Percentiles rank a stretch among this genome's conserved stretches.
Conservation (phyloP, 2,113 vertebrate genomes). For the mouse (Mus musculus) region GRCm39 chr11:81763001-81763500, state of each 20-base stretch:
- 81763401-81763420: neutral
- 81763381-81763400: neutral
- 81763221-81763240: neutral
- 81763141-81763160: neutral
- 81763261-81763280: fast-evolving
- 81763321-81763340: neutral
- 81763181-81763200: neutral
- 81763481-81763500: neutral
- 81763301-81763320: neutral
- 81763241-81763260: neutral
- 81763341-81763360: neutral
- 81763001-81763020: constrained; percentile 78
- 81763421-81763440: neutral
- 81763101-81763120: neutral
- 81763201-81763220: neutral
- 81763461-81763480: neutral
- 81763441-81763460: neutral
- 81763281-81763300: neutral
- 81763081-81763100: fast-evolving
- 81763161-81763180: neutral
- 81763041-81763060: constrained; percentile 6
- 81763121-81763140: neutral
- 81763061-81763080: neutral
- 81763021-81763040: constrained; percentile 63
- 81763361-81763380: neutral